Base-by-base conservation (phyloP, 2,113 vertebrate genomes). In the Cyprinodon tularosa region DNA sequence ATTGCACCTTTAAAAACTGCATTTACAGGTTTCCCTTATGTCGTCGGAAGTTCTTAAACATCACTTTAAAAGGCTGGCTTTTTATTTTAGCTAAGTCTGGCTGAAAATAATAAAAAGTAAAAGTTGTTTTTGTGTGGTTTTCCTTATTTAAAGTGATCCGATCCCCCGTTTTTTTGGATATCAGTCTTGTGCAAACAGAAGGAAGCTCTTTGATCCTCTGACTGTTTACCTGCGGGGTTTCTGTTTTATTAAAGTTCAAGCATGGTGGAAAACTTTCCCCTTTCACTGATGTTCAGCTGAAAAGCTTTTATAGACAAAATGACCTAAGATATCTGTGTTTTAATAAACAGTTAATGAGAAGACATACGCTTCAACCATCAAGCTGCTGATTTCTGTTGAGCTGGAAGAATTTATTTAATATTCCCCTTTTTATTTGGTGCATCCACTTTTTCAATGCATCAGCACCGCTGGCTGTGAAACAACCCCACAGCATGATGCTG, bases 111-210 rank as follows among this genome's bases (percentile, higher is more conserved):
- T 14, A 5, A 17, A 3, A 4, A 39, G 20, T 1, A 15, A 38
- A 3, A 12, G 29, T 0, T 10, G 3, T 70, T 66, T 12, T 40
- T 1, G 6, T 50, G 1, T 36, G 3, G 15, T 69, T 80, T 62
- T 67, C 10, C 15, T 53, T 61, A 1, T 62, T 59, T 64, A 39
- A 37, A 13, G 75, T 4, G 13, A 36, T n/a, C 76, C 80, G 84
- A 88, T 90, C 88, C 78, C 29, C 67, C 2, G n/a, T 65, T n/a
- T 72, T 74, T 86, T 80, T 81, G 75, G 68, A 22, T 74, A 57
- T 74, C 76, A 78, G 67, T 59, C 8, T 1, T 48, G 57, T 66
- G 82, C 70, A 86, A 87, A 84, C 76, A 85, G 1, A 45, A n/a
- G 15, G 20, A 6, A 5, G 48, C 71, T 80, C 65, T 81, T 82